Evolutionary conservation across 2,888 invertebrate species (phyloP).

Genomic region (Athetis lepigone): DNA sequence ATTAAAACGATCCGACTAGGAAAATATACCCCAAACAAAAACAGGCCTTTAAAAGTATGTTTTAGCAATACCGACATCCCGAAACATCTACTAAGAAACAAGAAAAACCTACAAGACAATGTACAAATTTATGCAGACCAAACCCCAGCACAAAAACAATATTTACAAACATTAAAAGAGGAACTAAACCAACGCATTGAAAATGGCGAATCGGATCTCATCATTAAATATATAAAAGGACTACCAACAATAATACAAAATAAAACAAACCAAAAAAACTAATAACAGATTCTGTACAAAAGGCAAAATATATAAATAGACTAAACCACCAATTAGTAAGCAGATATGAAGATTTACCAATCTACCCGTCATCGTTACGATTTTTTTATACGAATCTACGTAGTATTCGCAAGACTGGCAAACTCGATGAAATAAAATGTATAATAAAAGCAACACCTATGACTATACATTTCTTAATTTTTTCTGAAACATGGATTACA

Average conservation of each 20-base stretch:
- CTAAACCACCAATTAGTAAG: background rate
- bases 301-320: background rate
- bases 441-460: conserved; percentile 9
- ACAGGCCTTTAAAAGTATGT: background rate
- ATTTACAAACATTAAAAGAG: background rate
- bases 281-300: background rate
- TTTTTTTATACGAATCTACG: conserved; percentile 17
- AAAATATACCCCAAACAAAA: conserved; percentile 2
- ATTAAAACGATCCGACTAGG: conserved; percentile 3
- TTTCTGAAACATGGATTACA: conserved; percentile 25
- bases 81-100: conserved; percentile 1
- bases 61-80: background rate
- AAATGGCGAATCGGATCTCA: background rate
- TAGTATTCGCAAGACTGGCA: conserved; percentile 16
- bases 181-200: conserved; percentile 1
- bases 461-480: conserved; percentile 9
- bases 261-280: background rate
- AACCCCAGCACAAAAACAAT: background rate
- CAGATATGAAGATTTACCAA: background rate
- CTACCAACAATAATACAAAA: background rate
- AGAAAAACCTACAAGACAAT: conserved; percentile 2
- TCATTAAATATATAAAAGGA: conserved; percentile 4
- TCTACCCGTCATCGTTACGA: conserved; percentile 7
- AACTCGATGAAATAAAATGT: conserved; percentile 27
- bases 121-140: background rate